Conservation (phyloP, 2,113 vertebrate genomes). For the Petaurus breviceps region DNA sequence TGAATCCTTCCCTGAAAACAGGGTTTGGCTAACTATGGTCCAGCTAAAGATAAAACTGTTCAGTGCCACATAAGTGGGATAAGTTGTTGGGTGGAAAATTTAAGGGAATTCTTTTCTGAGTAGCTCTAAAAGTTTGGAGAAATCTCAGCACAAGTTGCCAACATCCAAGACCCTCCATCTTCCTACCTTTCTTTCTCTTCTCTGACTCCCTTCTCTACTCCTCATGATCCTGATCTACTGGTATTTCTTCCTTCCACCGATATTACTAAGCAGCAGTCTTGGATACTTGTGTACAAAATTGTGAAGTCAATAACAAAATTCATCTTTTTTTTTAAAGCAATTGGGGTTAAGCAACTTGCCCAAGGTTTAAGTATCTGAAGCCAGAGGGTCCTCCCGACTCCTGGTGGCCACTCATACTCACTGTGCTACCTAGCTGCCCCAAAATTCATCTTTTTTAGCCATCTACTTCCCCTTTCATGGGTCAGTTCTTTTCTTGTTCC, state of each 20-base stretch:
- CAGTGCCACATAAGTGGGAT: not conserved
- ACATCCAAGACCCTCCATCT: not conserved
- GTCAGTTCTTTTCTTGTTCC: not conserved
- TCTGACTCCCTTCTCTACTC: no score
- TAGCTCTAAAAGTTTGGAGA: not conserved
- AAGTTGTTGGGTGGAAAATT: not conserved
- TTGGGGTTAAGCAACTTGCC: no score
- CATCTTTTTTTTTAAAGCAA: conserved; percentile 28
- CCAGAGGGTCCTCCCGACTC: no score
- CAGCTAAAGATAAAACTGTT: no score
- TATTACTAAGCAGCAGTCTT: not conserved
- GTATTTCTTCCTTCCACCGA: not conserved
- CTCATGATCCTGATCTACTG: not conserved
- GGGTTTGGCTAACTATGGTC: no score
- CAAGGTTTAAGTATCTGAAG: no score
- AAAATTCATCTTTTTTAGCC: not conserved
- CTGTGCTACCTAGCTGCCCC: no score
- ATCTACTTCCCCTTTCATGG: not conserved
- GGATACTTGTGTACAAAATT: not conserved
- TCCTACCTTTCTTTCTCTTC: not conserved
- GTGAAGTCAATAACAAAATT: not conserved
- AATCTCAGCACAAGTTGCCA: not conserved
- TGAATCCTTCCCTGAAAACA: not conserved
- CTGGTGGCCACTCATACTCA: no score
- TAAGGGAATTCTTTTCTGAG: not conserved